Evolutionary conservation across 1,140 invertebrate genomes (phyloP).

Genomic region (Cydia amplana): DNA sequence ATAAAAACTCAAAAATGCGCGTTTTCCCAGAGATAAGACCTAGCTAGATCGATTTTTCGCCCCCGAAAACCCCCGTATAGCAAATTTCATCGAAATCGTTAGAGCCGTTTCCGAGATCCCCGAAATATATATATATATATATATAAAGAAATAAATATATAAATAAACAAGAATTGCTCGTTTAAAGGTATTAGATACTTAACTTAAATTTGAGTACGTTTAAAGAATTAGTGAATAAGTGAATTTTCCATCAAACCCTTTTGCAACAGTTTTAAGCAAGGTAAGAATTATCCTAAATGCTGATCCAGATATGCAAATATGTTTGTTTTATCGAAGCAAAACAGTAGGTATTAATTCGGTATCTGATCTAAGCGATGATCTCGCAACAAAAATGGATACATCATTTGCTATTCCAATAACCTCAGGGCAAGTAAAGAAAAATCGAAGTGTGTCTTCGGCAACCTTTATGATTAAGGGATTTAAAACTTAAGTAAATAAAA

Average conservation of each 20-base stretch:
- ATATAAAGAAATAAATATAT: too few relatives aligned
- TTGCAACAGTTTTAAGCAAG: slow-evolving; percentile 38
- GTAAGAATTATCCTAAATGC: slow-evolving; percentile 50
- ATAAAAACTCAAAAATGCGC: too few relatives aligned
- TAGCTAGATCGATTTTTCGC: too few relatives aligned
- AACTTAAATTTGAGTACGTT: too few relatives aligned
- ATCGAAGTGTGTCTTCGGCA: slow-evolving; percentile 20
- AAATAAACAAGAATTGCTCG: too few relatives aligned
- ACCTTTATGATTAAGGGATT: slow-evolving; percentile 40
- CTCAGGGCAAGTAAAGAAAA: slow-evolving; percentile 40
- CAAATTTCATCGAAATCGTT: too few relatives aligned
- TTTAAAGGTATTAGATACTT: too few relatives aligned
- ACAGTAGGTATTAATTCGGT: slow-evolving; percentile 65
- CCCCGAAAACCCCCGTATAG: too few relatives aligned
- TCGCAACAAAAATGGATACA: slow-evolving; percentile 58
- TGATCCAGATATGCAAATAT: slow-evolving; percentile 74
- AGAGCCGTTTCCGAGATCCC: too few relatives aligned
- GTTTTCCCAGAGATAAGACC: too few relatives aligned
- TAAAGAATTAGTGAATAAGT: too few relatives aligned
- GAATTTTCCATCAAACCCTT: slow-evolving; percentile 47
- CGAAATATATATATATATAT: too few relatives aligned
- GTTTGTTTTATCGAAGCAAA: slow-evolving; percentile 72
- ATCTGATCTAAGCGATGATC: slow-evolving; percentile 66
- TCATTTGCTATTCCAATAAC: slow-evolving; percentile 75
- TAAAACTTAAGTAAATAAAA: slow-evolving; percentile 44